Evolutionary conservation across 2,113 vertebrate species (phyloP).

Genomic region (Centropus bengalensis): DNA sequence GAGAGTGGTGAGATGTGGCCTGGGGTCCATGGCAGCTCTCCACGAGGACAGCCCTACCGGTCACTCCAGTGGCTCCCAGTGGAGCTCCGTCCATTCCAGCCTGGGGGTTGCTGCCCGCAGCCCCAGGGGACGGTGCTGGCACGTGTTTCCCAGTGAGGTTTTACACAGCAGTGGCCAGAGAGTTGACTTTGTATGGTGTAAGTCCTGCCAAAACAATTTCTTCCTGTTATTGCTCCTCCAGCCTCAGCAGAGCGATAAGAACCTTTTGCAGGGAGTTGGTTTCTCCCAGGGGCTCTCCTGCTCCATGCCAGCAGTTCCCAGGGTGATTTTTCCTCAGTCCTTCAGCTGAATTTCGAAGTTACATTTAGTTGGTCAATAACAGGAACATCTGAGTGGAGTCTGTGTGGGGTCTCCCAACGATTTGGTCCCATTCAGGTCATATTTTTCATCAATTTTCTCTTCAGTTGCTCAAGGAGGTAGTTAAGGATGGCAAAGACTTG

Average conservation of each 20-base stretch:
- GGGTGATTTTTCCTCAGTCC: not conserved
- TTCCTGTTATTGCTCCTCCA: constrained; percentile 54
- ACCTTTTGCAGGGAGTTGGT: not conserved
- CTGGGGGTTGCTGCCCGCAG: not conserved
- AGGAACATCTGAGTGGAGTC: not conserved
- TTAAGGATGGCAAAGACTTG: not conserved
- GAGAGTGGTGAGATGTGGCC: too few relatives aligned
- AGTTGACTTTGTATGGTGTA: constrained; percentile 13
- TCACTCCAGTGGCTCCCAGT: too few relatives aligned
- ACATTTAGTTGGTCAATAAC: not conserved
- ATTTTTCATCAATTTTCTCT: not conserved
- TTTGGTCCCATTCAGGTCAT: not conserved
- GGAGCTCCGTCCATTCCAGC: not conserved
- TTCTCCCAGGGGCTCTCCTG: not conserved
- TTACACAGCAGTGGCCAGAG: not conserved
- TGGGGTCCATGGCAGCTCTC: too few relatives aligned
- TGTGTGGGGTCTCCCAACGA: not conserved
- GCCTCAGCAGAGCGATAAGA: not conserved
- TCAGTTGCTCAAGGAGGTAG: not conserved
- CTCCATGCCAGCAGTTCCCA: not conserved
- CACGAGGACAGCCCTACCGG: too few relatives aligned
- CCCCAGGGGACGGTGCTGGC: not conserved
- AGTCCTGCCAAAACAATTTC: constrained; percentile 53
- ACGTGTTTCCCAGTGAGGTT: not conserved
- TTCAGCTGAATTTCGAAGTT: not conserved